These are phyloP conservation scores for Psittacula cyanocephala DNA, from an alignment of 2,113 vertebrate genomes.

Conservation along the genomic window DNA sequence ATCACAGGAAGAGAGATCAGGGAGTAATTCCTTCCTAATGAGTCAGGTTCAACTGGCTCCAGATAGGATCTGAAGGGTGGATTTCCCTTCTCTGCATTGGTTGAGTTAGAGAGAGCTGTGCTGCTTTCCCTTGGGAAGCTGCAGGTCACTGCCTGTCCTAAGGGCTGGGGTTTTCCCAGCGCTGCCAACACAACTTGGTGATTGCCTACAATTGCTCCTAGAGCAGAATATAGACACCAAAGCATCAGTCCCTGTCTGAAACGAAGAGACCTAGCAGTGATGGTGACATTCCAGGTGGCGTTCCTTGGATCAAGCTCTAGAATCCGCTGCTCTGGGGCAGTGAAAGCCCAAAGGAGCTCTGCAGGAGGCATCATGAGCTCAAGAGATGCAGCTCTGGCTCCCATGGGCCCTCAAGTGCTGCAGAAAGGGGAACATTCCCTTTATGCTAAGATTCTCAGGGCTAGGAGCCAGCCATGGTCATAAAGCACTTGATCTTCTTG, in stretches of 20 bases:
- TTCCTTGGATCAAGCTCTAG: not conserved
- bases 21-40: not conserved
- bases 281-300: not conserved
- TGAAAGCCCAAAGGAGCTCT: not conserved
- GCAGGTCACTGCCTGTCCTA: fast-evolving
- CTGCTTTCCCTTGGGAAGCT: fast-evolving
- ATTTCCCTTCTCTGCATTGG: not conserved
- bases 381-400: not conserved
- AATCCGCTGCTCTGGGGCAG: not conserved
- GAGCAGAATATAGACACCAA: not conserved
- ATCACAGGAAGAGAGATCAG: not conserved
- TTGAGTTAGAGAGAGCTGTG: not conserved
- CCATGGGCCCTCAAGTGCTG: not conserved
- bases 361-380: not conserved
- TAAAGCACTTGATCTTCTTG: not conserved
- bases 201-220: fast-evolving
- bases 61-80: not conserved
- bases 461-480: not conserved
- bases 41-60: not conserved
- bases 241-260: fast-evolving
- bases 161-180: not conserved
- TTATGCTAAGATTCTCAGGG: not conserved
- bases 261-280: not conserved
- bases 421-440: not conserved
- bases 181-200: not conserved